Evolutionary conservation across 1,140 invertebrate species (phyloP).

Genomic region (Akabosia matsudoensis): DNA sequence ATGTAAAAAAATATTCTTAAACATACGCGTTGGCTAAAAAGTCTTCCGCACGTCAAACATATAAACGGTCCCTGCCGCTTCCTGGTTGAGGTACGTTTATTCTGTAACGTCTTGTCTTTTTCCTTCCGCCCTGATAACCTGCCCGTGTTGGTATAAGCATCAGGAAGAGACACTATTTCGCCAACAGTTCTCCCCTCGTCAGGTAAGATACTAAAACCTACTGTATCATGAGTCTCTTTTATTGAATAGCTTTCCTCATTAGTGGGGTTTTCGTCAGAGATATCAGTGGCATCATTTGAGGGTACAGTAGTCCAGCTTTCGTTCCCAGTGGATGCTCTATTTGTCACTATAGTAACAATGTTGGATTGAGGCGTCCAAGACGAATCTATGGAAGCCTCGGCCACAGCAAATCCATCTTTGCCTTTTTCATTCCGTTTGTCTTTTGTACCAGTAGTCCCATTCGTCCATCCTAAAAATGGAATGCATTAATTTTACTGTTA

Average conservation of each 20-base stretch:
- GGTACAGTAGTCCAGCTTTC: too few relatives aligned
- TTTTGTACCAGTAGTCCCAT: background rate
- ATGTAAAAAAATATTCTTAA: too few relatives aligned
- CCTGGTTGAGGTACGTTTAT: background rate
- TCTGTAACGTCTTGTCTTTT: background rate
- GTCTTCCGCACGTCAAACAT: slow-evolving; percentile 30
- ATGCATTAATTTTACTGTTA: too few relatives aligned
- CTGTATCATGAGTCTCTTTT: too few relatives aligned
- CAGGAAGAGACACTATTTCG: too few relatives aligned
- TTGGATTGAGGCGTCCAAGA: background rate
- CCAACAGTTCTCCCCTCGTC: too few relatives aligned
- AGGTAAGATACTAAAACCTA: too few relatives aligned
- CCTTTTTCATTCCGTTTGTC: background rate
- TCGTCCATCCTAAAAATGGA: slow-evolving; percentile 7
- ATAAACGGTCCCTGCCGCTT: slow-evolving; percentile 17
- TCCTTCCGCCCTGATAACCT: background rate
- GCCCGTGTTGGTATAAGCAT: too few relatives aligned
- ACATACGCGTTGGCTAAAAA: slow-evolving; percentile 20
- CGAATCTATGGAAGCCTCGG: background rate
- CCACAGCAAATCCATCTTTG: background rate
- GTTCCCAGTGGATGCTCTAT: background rate
- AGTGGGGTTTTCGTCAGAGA: too few relatives aligned
- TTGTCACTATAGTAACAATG: background rate
- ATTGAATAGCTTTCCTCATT: background rate
- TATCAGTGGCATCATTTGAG: too few relatives aligned